These are phyloP conservation scores for Myotis vivesi DNA, from an alignment of 2,797 vertebrate species.

Conservation along the genomic window DNA sequence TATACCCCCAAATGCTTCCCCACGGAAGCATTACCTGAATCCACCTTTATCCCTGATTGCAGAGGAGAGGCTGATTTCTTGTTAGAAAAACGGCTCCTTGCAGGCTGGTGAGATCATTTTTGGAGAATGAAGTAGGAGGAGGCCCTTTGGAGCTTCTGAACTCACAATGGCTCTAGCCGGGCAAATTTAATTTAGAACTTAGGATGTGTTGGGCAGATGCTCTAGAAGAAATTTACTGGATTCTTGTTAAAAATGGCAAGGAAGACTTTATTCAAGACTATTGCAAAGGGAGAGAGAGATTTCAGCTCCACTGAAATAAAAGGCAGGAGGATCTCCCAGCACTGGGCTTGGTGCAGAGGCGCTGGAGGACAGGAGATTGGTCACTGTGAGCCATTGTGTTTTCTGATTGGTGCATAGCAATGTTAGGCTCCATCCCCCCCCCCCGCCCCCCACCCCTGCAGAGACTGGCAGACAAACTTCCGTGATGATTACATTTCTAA, in stretches of 20 bases:
- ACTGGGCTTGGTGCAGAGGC: neutral
- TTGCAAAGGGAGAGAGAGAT: neutral
- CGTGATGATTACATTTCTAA: neutral
- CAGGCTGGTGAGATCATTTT: slow-evolving; percentile 1
- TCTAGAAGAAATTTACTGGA: neutral
- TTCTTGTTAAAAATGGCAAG: neutral
- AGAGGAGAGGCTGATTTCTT: neutral
- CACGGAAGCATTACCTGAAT: neutral
- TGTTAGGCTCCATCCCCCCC: neutral
- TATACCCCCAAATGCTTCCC: neutral
- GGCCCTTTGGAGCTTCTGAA: neutral
- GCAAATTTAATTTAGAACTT: slow-evolving; percentile 51
- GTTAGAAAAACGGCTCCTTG: slow-evolving; percentile 27
- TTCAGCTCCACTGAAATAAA: neutral
- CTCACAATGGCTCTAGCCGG: neutral
- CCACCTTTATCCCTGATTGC: slow-evolving; percentile 15
- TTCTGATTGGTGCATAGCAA: neutral
- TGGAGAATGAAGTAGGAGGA: neutral
- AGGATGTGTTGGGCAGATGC: neutral
- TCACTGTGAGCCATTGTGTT: neutral
- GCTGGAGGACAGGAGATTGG: neutral
- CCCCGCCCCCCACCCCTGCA: too few relatives aligned
- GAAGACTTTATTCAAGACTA: neutral
- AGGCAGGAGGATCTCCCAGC: neutral
- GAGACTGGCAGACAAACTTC: neutral